Conservation (phyloP, 2,888 invertebrate genomes). For the Microplitis manilae region DNA sequence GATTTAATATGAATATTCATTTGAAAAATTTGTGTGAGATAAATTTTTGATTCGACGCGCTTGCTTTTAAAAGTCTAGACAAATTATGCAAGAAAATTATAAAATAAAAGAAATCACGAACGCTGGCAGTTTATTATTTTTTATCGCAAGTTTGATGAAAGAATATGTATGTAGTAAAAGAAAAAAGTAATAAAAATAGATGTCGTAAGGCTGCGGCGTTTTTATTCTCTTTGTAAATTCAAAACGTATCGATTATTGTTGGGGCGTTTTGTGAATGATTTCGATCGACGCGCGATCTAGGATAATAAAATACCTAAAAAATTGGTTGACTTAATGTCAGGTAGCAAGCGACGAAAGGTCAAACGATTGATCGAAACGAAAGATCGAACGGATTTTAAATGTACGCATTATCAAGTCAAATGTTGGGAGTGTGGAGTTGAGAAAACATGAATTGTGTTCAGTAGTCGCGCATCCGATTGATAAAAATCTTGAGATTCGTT, state of each 20-base stretch:
- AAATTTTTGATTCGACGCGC: not conserved
- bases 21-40: not conserved
- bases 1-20: not conserved
- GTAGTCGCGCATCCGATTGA: slow-evolving; percentile 22
- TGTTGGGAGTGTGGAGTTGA: not conserved
- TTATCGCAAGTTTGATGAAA: not conserved
- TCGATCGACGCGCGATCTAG: not conserved
- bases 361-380: slow-evolving; percentile 19
- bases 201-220: not conserved
- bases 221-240: not conserved
- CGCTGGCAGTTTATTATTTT: not conserved
- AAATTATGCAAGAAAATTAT: not conserved
- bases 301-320: slow-evolving; percentile 37
- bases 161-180: not conserved
- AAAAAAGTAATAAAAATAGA: not conserved
- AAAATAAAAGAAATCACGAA: not conserved
- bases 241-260: slow-evolving; percentile 1
- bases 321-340: slow-evolving; percentile 22
- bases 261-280: not conserved
- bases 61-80: not conserved
- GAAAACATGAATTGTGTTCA: slow-evolving; percentile 14
- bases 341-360: slow-evolving; percentile 34
- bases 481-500: slow-evolving; percentile 13
- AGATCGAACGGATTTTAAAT: slow-evolving; percentile 32
- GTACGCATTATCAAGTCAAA: slow-evolving; percentile 35